Percentiles rank a stretch among this genome's conserved stretches.
These are phyloP conservation scores for Apogon hyalosoma DNA, from an alignment of 2,797 vertebrate genomes.

Conservation along the genomic window DNA sequence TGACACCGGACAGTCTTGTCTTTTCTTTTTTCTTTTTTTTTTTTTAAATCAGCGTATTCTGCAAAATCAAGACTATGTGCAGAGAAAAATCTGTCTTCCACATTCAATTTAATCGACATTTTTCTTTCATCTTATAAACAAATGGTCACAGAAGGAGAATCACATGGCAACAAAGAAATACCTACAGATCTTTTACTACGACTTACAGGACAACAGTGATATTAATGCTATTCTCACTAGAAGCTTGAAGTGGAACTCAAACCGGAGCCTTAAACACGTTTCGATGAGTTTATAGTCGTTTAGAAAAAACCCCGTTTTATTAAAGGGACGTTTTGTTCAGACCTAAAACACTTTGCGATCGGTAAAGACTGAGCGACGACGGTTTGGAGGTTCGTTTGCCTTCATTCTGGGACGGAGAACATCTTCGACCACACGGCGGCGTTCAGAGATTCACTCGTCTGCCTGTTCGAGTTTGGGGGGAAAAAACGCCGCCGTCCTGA, in stretches of 20 bases:
- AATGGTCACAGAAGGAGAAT: slow-evolving; percentile 77
- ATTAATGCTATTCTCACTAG: slow-evolving; percentile 78
- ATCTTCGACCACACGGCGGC: too few relatives aligned
- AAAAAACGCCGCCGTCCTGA: too few relatives aligned
- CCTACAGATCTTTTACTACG: slow-evolving; percentile 79
- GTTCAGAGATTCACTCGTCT: too few relatives aligned
- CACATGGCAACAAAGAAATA: slow-evolving; percentile 83
- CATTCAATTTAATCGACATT: slow-evolving; percentile 81
- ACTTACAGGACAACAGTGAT: slow-evolving; percentile 83
- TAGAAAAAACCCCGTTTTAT: slow-evolving; percentile 63
- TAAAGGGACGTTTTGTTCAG: slow-evolving; percentile 77
- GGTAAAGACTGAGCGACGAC: slow-evolving; percentile 48
- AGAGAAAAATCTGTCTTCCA: slow-evolving; percentile 79
- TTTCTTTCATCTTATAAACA: slow-evolving; percentile 80
- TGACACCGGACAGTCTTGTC: slow-evolving; percentile 54
- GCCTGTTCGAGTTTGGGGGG: too few relatives aligned
- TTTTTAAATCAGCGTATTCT: slow-evolving; percentile 44
- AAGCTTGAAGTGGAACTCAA: slow-evolving; percentile 75
- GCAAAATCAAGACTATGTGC: slow-evolving; percentile 75
- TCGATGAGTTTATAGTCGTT: slow-evolving; percentile 55
- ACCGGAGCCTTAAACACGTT: slow-evolving; percentile 56
- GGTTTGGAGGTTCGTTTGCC: slow-evolving; percentile 10
- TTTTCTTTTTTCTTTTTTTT: slow-evolving; percentile 9
- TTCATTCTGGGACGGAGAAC: slow-evolving; percentile 14
- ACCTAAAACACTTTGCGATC: slow-evolving; percentile 57